Evolutionary conservation across 1,140 invertebrate species (phyloP).

Genomic region (Drusus annulatus): DNA sequence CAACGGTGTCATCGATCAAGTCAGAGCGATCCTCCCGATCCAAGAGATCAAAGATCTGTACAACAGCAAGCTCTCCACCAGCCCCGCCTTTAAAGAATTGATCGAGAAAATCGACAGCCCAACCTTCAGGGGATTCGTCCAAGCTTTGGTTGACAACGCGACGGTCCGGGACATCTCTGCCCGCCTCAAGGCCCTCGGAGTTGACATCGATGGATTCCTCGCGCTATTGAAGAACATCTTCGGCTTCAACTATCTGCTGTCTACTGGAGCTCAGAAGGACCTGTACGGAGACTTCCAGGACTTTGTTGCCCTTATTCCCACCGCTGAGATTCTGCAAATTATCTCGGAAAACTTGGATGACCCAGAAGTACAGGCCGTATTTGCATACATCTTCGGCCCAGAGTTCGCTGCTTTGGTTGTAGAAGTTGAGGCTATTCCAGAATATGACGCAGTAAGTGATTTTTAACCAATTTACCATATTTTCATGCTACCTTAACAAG

Average conservation of each 20-base stretch:
- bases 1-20: conserved; percentile 21
- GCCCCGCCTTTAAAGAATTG: conserved; percentile 32
- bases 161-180: background rate
- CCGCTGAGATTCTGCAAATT: too few relatives aligned
- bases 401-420: conserved; percentile 10
- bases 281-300: too few relatives aligned
- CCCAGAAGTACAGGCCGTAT: too few relatives aligned
- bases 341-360: too few relatives aligned
- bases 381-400: background rate
- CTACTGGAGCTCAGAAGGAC: background rate
- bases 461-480: too few relatives aligned
- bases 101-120: conserved; percentile 20
- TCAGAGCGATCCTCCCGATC: conserved; percentile 7
- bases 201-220: conserved; percentile 21
- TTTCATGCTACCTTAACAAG: too few relatives aligned
- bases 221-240: conserved; percentile 15
- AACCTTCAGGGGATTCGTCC: conserved; percentile 20
- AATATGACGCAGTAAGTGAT: background rate
- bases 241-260: background rate
- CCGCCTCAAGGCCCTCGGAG: conserved; percentile 8
- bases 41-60: conserved; percentile 31
- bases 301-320: too few relatives aligned
- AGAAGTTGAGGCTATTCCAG: conserved; percentile 23
- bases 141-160: background rate
- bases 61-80: conserved; percentile 5